Evolutionary conservation across 2,113 vertebrate species (phyloP), one percentile per base, ranked within the genome.

Genomic region (Aramus guarauna): DNA sequence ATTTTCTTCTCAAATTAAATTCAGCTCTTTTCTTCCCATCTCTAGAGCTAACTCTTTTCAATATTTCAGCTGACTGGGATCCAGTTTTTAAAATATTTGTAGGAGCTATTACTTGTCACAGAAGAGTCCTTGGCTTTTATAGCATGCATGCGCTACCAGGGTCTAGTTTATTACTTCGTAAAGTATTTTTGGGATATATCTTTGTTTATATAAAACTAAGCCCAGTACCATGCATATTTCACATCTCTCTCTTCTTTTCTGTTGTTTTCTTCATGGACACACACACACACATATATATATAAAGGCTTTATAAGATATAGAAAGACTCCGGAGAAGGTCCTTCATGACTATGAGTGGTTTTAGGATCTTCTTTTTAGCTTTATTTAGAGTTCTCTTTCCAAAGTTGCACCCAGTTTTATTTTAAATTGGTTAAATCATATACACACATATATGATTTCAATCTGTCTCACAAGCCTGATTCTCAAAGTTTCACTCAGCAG

Each of bases 1-100:
- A 91, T 78, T 93, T 95, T 73, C 39, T 48, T 27, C 71, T 75
- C 59, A 92, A 88, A 67, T 85, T 81, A 81, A 90, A 92, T 92
- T 96, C 56, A 75, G 52, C 45, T 67, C 50, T 78, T 93, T 86
- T 80, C 64, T 86, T 94, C 53, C 47, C 47, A 39, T 76, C 58
- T 92, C 79, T 93, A 93, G 68, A 95, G 79, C 37, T 85, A 77
- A 58, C 37, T 73, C 63, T 88, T 55, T 89, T 72, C 55, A 88
- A 34, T 94, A 86, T 85, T 94, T 91, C 76, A 52, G 24, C 34
- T 96, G 85, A 90, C 62, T 68, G 39, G 37, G 77, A 94, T 95
- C 75, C 50, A 62, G 59, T 87, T 95, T 92, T 81, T 11, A 43
- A 94, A 91, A 69, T 32, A 76, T 58, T 32, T 81, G 29, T 60